Percentiles rank a stretch among this genome's conserved stretches.
Conservation (phyloP, 2,113 vertebrate genomes). For the Trinectes maculatus region DNA sequence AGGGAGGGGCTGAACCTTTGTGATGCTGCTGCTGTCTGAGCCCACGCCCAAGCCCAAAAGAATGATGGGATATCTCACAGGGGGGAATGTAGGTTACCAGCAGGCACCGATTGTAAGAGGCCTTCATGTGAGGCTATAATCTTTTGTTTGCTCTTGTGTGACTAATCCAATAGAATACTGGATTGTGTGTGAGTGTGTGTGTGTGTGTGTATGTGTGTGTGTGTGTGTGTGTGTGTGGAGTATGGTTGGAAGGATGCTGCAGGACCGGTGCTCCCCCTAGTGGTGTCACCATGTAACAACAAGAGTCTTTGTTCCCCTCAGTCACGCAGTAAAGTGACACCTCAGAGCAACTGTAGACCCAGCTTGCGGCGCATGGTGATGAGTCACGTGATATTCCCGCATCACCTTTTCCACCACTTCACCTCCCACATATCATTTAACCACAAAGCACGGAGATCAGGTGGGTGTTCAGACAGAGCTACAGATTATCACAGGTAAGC, state of each 20-base stretch:
- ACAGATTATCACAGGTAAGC: too few species aligned
- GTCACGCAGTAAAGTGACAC: constrained; percentile 39
- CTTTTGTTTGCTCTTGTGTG: constrained; percentile 48
- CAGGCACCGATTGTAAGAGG: constrained; percentile 51
- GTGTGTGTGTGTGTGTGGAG: neutral
- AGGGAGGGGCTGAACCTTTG: constrained; percentile 69
- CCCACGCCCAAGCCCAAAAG: constrained; percentile 47
- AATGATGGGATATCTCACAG: constrained; percentile 50
- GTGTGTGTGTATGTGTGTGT: constrained; percentile 23
- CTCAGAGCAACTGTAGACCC: constrained; percentile 34
- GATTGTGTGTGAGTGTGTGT: constrained; percentile 20
- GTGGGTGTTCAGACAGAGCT: neutral
- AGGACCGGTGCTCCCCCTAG: constrained; percentile 31
- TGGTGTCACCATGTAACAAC: constrained; percentile 1
- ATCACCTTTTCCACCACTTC: neutral
- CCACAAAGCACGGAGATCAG: neutral
- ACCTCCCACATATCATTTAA: neutral
- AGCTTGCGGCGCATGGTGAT: too few species aligned
- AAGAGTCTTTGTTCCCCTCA: constrained; percentile 34
- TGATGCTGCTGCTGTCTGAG: constrained; percentile 61
- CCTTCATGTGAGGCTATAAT: constrained; percentile 66
- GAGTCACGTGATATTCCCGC: neutral
- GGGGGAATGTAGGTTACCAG: constrained; percentile 42
- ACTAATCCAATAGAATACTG: constrained; percentile 62
- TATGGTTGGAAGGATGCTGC: constrained; percentile 31